Base-by-base conservation (phyloP, 2,113 vertebrate genomes). In the Morone chrysops region DNA sequence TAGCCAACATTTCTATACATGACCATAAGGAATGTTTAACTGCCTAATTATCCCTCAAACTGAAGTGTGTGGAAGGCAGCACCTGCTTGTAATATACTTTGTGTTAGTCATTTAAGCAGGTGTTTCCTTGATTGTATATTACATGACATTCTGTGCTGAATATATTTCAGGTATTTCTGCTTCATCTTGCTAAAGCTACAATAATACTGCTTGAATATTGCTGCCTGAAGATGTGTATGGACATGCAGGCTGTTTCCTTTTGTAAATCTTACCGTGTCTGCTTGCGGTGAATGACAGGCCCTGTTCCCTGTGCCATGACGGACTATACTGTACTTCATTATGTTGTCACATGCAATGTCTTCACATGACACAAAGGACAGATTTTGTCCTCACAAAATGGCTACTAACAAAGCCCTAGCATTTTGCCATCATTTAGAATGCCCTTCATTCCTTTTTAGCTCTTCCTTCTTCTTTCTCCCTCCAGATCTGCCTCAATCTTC, bases 71-170 rank as follows among this genome's bases (percentile, higher is more conserved):
- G 47, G 12, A 83, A 78, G 31, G 31, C 31, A 31, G 65, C 87
- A 87, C 80, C 88, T 90, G 88, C 77, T 65, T 22, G 12, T 45
- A 40, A 78, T 57, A 72, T 38, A 48, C 59, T 73, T 22, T 6
- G 22, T 9, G 13, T 83, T 81, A 45, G 72, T 84, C 73, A 81
- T 62, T 75, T 12, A 8, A 85, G 83, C 85, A 90, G 85, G 36
- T 86, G 85, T 78, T 92, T 87, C 87, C 77, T 75, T 75, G 1
- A 78, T 18, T 7, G 14, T 38, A 53, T 41, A 65, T 57, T 47
- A 68, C 56, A 48, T 36, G 61, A 73, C 56, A 45, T 47, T 61
- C 41, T 25, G 73, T 47, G 38, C 47, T 22, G 51, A 65, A 65
- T 66, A 72, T 31, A 57, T n/a, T 60, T 4, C 0, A 74, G 18